These are phyloP conservation scores for Caenorhabditis sp. DNA, from an alignment of 2,888 invertebrate species.

Conservation along the genomic window DNA sequence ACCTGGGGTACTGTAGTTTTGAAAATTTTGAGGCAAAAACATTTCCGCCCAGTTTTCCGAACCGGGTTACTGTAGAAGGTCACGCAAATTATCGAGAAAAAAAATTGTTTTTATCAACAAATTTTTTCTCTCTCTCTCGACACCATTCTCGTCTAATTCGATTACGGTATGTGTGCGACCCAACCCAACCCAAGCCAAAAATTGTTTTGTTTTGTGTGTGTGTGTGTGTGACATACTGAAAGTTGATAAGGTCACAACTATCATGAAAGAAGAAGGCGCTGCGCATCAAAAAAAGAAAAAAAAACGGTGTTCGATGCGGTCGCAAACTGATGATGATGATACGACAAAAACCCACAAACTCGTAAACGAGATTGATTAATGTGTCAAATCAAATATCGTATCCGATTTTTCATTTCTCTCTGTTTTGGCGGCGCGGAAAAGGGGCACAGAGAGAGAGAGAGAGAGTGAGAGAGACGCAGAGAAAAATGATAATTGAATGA, in stretches of 20 bases:
- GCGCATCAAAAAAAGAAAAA: constrained; percentile 15
- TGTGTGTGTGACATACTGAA: neutral
- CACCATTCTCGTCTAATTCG: constrained; percentile 18
- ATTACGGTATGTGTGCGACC: constrained; percentile 24
- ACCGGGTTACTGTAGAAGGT: too few relatives aligned
- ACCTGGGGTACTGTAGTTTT: too few relatives aligned
- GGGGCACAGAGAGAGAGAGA: too few relatives aligned
- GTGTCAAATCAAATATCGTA: constrained; percentile 44
- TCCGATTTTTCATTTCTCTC: constrained; percentile 19
- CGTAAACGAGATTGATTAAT: constrained; percentile 46
- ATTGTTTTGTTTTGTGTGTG: neutral
- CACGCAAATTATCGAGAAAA: too few relatives aligned
- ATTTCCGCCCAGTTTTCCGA: too few relatives aligned
- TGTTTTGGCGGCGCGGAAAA: too few relatives aligned
- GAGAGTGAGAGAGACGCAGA: too few relatives aligned
- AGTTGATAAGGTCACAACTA: constrained; percentile 40
- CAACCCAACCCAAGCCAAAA: neutral
- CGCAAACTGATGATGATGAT: neutral
- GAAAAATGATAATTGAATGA: neutral
- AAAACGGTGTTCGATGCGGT: neutral
- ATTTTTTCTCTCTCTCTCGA: neutral
- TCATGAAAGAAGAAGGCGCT: constrained; percentile 4
- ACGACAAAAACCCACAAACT: constrained; percentile 12
- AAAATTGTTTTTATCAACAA: too few relatives aligned
- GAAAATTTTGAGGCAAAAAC: too few relatives aligned